Evolutionary conservation across 2,797 vertebrate genomes (phyloP), one percentile per base, ranked within the genome.

Genomic region (Prunella strophiata): DNA sequence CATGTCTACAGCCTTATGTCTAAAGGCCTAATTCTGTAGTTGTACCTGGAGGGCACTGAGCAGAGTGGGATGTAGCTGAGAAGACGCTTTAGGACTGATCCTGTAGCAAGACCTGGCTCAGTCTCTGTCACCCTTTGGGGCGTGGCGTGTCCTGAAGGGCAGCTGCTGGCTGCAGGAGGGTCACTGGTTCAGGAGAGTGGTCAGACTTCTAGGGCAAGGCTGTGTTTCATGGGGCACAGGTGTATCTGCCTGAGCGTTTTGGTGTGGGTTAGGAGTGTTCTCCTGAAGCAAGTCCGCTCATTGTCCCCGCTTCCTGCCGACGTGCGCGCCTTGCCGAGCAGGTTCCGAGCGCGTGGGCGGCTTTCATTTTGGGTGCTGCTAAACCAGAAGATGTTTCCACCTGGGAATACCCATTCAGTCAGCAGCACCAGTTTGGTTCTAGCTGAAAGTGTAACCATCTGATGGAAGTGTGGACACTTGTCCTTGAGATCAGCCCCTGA

Each of bases 341-440:
- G 66, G 66, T 83, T 80, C 23, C 0, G 5, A 34, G 58, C 0
- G 0, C 0, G 0, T 22, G 17, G 38, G 7, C 1, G 4, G 42
- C 23, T 51, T 79, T 70, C 21, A 1, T 38, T 79, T 32, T 2
- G 34, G 74, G 38, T 1, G 17, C 54, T 2, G 3, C 43, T 79
- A 9, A 59, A 32, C 42, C 50, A n/a, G 18, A 54, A 59, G 67
- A 5, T 42, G 51, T 75, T 92, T 58, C n/a, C 34, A 32, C 9
- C 25, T 87, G 51, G 59, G 48, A 76, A 32, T 89, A 11, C 36
- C 67, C 48, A 2, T 48, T 77, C 54, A 7, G 38, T 42, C 70
- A 30, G 45, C 1, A 0, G 50, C 52, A 50, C 38, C 19, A 7
- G 36, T 5, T 19, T 59, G 67, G 32, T 40, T 89, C 4, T 25